Evolutionary conservation across 2,888 invertebrate species (phyloP), one percentile per base, ranked within the genome.

Genomic region (Tribolium freemani): DNA sequence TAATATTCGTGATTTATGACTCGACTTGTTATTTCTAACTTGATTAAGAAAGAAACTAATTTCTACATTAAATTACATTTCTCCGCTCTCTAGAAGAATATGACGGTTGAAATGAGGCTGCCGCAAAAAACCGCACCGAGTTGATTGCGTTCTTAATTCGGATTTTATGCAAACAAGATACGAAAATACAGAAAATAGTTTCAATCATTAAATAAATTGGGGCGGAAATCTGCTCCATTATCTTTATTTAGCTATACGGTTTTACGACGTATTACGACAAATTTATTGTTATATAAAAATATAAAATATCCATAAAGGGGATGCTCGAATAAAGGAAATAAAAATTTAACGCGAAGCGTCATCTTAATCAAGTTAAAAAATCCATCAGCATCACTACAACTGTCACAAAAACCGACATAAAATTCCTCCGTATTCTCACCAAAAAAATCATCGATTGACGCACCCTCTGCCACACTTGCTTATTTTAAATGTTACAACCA

Each of bases 1-100:
- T 72, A 72, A 69, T 69, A 69, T 72, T 63, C 50, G 69, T 72
- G 72, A 72, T 72, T 72, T 72, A 72, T 72, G 68, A 54, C 31
- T 56, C 30, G 63, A 61, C 64, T 53, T 72, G 72, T 63, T 72
- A 63, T 72, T 69, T 57, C 44, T 64, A 69, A 64, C 63, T 56
- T 72, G 72, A 72, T 72, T 69, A 72, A 72, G 64, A 51, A 51
- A 56, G 13, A 57, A 72, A 72, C 72, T 72, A 72, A 72, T 72
- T 72, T 72, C 69, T 69, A 69, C 72, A 69, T 69, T 63, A 69
- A 69, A 72, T 72, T 72, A 69, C 63, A 51, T 72, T 54, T 67
- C 71, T 48, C 26, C 46, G 38, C 48, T 56, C 48, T 56, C 11
- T 38, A 38, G 13, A 70, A 70, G 63, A 53, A 61, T 54, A 69